Conservation (phyloP, 2,797 vertebrate genomes). For the Numenius phaeopus region DNA sequence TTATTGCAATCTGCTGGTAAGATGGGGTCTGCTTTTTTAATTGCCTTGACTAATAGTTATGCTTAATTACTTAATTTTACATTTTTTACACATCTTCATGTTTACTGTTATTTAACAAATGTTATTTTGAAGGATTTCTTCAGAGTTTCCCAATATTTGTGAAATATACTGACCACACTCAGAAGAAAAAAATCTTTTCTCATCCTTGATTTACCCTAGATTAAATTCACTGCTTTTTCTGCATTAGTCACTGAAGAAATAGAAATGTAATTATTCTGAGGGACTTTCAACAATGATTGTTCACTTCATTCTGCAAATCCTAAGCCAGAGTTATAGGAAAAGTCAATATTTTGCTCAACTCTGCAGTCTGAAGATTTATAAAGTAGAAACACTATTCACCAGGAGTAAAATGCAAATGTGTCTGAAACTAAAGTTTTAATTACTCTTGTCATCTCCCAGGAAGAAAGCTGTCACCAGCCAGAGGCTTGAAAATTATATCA, state of each 20-base stretch:
- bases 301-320: not conserved
- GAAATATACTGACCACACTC: not conserved
- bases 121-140: not conserved
- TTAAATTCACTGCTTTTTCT: not conserved
- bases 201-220: not conserved
- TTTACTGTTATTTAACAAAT: not conserved
- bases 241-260: not conserved
- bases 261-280: not conserved
- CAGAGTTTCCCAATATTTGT: not conserved
- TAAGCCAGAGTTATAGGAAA: not conserved
- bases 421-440: constrained; percentile 52
- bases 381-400: not conserved
- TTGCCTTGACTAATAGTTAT: not conserved
- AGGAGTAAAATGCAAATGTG: constrained; percentile 4
- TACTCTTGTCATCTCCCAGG: constrained; percentile 23
- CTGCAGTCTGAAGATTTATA: not conserved
- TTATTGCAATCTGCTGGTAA: not conserved
- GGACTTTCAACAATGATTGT: not conserved
- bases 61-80: not conserved
- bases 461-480: constrained; percentile 31
- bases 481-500: not conserved
- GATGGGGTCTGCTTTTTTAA: not conserved
- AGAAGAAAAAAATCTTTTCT: not conserved
- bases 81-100: not conserved
- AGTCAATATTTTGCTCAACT: not conserved